These are phyloP conservation scores for Poeciliopsis gracilis DNA, from an alignment of 2,797 vertebrate species.

Conservation along the genomic window DNA sequence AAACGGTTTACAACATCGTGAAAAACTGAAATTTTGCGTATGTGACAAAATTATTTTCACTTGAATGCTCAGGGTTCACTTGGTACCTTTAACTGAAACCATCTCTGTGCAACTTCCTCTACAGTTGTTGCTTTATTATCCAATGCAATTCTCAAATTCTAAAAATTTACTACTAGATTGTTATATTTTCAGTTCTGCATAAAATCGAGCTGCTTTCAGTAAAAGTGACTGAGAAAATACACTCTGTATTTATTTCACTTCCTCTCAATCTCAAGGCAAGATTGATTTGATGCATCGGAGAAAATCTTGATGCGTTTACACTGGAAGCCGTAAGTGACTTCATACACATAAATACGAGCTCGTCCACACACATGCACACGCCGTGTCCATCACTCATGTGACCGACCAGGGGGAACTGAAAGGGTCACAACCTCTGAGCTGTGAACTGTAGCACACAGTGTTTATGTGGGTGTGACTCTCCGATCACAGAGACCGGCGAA, in stretches of 20 bases:
- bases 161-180: background rate
- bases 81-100: background rate
- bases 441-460: slow-evolving; percentile 25
- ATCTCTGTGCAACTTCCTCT: background rate
- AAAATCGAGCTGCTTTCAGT: background rate
- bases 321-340: background rate
- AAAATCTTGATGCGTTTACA: background rate
- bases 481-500: slow-evolving; percentile 29
- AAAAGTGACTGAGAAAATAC: background rate
- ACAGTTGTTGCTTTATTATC: background rate
- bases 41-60: background rate
- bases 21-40: background rate
- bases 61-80: background rate
- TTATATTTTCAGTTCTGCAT: slow-evolving; percentile 13
- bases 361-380: background rate
- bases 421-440: slow-evolving; percentile 47
- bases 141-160: background rate
- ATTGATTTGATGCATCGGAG: background rate
- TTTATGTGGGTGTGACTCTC: slow-evolving; percentile 13
- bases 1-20: background rate
- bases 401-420: slow-evolving; percentile 49
- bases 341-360: background rate
- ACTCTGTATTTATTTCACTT: background rate
- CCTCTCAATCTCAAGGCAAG: background rate
- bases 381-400: slow-evolving; percentile 40